Conservation (phyloP, 2,888 invertebrate genomes). For the Syrista parreyssii region DNA sequence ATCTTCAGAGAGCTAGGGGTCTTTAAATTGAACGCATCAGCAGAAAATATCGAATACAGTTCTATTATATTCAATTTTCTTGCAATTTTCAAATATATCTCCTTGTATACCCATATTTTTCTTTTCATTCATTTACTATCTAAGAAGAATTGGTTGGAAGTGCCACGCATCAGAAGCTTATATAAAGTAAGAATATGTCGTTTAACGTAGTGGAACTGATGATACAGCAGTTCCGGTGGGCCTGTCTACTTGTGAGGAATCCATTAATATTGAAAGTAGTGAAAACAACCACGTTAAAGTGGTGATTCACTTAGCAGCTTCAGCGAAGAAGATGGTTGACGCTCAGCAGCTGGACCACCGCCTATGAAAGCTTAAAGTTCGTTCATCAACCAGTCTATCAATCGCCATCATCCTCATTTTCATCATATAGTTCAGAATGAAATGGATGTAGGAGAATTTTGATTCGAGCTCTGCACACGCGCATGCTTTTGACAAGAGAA, state of each 20-base stretch:
- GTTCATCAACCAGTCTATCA: conserved; percentile 18
- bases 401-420: conserved; percentile 6
- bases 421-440: not conserved
- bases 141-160: not conserved
- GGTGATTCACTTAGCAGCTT: conserved; percentile 36
- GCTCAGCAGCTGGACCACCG: conserved; percentile 28
- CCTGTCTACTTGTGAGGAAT: not conserved
- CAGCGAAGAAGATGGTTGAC: conserved; percentile 34
- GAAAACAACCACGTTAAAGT: conserved; percentile 31
- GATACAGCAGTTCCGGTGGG: not conserved
- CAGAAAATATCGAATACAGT: too few relatives aligned
- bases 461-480: not conserved
- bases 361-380: not conserved
- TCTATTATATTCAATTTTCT: too few relatives aligned
- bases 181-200: not conserved
- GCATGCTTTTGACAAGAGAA: not conserved
- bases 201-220: not conserved
- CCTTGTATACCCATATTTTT: too few relatives aligned
- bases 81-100: too few relatives aligned
- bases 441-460: not conserved
- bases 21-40: too few relatives aligned
- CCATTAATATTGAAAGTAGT: conserved; percentile 38
- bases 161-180: not conserved
- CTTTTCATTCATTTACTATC: not conserved
- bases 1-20: too few relatives aligned